Evolutionary conservation across 2,888 invertebrate species (phyloP).

Genomic region (Pantelozetes paolii): DNA sequence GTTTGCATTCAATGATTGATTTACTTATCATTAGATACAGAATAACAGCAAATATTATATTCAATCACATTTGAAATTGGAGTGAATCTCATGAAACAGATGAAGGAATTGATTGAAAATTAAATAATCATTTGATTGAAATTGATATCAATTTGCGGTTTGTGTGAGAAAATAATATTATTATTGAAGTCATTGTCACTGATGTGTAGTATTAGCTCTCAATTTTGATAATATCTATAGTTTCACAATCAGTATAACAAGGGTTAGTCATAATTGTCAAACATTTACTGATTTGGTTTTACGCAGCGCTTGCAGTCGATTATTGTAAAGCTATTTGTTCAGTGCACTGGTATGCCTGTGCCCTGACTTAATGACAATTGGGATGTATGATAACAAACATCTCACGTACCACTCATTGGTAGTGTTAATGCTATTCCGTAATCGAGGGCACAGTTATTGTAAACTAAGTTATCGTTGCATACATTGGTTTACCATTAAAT

Average conservation of each 20-base stretch:
- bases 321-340: background rate
- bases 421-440: background rate
- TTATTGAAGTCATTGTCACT: background rate
- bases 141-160: background rate
- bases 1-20: no score
- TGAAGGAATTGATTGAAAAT: background rate
- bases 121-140: background rate
- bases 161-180: background rate
- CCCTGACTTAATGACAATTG: background rate
- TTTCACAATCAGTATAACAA: background rate
- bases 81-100: background rate
- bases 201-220: background rate
- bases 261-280: background rate
- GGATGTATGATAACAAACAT: background rate
- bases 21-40: background rate
- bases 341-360: background rate
- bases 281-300: conserved; percentile 28
- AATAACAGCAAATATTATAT: background rate
- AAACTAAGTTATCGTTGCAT: background rate
- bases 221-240: conserved; percentile 7
- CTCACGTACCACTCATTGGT: background rate
- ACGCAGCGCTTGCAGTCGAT: conserved; percentile 12
- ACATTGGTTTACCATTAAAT: background rate
- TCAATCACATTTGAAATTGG: no score
- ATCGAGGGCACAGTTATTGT: conserved; percentile 17